A percentile compares a stretch with the other conserved stretches of the same genome.
phyloP scores from a whole-genome alignment of 2,797 vertebrate genomes.

The Xerus rutilus region DNA sequence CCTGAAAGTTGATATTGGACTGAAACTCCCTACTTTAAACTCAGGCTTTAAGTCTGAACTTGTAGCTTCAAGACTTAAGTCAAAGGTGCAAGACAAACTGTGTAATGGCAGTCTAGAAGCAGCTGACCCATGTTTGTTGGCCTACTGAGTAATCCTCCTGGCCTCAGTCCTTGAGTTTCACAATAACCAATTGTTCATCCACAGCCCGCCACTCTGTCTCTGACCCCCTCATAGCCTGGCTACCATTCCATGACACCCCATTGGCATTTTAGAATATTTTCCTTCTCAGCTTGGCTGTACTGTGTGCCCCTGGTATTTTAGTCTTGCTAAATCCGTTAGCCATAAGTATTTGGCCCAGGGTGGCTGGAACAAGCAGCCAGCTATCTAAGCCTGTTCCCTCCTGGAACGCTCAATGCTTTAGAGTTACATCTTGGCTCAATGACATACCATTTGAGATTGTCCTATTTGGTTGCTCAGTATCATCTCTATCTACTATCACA shows the following conservation, averaged over 20 bases:
- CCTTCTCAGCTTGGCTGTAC: neutral
- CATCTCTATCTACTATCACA: neutral
- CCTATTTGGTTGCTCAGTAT: neutral
- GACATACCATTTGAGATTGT: neutral
- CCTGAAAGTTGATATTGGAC: neutral
- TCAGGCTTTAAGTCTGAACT: neutral
- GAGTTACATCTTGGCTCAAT: neutral
- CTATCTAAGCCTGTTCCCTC: neutral
- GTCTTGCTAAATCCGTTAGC: slow-evolving; percentile 49
- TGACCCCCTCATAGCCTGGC: neutral
- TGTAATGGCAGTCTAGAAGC: neutral
- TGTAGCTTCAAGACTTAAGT: slow-evolving; percentile 4
- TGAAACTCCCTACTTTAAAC: slow-evolving; percentile 31
- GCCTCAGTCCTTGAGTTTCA: neutral
- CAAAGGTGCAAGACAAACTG: neutral
- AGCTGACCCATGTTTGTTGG: neutral
- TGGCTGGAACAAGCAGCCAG: neutral
- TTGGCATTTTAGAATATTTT: neutral
- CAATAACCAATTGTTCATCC: neutral
- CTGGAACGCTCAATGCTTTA: neutral
- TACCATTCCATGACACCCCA: neutral
- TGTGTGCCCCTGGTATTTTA: slow-evolving; percentile 4
- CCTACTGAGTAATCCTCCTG: neutral
- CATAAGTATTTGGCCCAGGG: neutral
- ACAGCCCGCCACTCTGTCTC: neutral